phyloP scores from a whole-genome alignment of 2,113 vertebrate species.

The Rostratula benghalensis region DNA sequence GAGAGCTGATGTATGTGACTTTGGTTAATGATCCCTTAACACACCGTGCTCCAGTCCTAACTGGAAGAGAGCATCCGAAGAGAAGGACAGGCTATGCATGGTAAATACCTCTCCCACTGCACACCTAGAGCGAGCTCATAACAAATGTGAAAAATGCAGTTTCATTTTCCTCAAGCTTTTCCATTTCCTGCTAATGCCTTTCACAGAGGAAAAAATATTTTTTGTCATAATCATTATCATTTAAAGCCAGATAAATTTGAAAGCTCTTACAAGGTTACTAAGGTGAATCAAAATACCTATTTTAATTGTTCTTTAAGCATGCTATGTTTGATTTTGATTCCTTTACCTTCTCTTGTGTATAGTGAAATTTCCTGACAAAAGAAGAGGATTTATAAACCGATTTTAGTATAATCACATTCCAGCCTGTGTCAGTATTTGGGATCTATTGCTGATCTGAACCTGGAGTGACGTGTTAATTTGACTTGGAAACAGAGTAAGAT shows the following conservation, averaged over 20 bases:
- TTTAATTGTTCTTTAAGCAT: neutral
- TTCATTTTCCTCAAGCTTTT: constrained; percentile 15
- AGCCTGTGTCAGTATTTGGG: neutral
- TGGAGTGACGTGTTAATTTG: constrained; percentile 6
- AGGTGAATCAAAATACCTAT: neutral
- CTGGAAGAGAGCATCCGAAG: neutral
- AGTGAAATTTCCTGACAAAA: neutral
- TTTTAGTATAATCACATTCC: neutral
- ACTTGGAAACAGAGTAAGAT: neutral
- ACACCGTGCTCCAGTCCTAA: neutral
- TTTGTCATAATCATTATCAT: neutral
- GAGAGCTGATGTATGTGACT: neutral
- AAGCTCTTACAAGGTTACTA: neutral
- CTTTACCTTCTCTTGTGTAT: neutral
- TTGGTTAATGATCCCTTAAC: constrained; percentile 3
- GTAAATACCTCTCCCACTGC: neutral
- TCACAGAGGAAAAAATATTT: neutral
- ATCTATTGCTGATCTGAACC: neutral
- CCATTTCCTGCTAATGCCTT: constrained; percentile 5
- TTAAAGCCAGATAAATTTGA: neutral
- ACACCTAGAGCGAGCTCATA: neutral
- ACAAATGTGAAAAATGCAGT: neutral
- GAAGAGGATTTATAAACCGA: neutral
- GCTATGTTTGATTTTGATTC: neutral
- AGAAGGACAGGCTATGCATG: neutral